Conservation (phyloP, 2,888 invertebrate species). For the Lasioglossum villosulum region DNA sequence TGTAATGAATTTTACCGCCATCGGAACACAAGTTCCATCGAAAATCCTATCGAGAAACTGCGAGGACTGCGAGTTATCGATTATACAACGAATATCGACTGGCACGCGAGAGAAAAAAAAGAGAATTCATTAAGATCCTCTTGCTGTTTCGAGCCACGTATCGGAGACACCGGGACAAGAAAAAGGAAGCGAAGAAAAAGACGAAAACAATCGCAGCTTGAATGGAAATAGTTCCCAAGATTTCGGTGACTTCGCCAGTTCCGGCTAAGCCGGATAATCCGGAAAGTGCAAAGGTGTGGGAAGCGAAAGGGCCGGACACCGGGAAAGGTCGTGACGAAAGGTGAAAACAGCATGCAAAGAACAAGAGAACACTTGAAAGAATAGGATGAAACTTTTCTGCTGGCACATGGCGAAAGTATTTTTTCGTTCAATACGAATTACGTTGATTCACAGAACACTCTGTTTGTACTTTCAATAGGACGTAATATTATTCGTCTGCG, state of each 20-base stretch:
- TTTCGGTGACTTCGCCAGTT: conserved; percentile 50
- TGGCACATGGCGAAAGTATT: background rate
- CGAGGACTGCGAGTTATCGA: background rate
- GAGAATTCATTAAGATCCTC: conserved; percentile 4
- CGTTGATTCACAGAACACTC: background rate
- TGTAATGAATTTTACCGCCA: conserved; percentile 9
- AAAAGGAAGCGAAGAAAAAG: background rate
- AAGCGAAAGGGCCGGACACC: conserved; percentile 27
- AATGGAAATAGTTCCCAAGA: conserved; percentile 28
- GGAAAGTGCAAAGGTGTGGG: conserved; percentile 48
- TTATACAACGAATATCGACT: background rate
- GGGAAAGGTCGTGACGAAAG: conserved; percentile 1
- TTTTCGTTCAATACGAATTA: background rate
- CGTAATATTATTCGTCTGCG: too few relatives aligned
- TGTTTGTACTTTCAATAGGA: too few relatives aligned
- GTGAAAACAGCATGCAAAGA: background rate
- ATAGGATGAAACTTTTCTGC: background rate
- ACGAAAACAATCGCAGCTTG: background rate
- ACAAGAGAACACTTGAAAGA: background rate
- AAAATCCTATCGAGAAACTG: background rate
- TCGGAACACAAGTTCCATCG: background rate
- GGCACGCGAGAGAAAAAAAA: too few relatives aligned
- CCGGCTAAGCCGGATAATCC: conserved; percentile 61
- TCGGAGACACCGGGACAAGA: background rate
- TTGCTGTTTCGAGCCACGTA: conserved; percentile 9